Percentiles rank a stretch among this genome's conserved stretches.
Evolutionary conservation across 2,797 vertebrate species (phyloP).

Genomic region (Schizopygopsis malacanthus): DNA sequence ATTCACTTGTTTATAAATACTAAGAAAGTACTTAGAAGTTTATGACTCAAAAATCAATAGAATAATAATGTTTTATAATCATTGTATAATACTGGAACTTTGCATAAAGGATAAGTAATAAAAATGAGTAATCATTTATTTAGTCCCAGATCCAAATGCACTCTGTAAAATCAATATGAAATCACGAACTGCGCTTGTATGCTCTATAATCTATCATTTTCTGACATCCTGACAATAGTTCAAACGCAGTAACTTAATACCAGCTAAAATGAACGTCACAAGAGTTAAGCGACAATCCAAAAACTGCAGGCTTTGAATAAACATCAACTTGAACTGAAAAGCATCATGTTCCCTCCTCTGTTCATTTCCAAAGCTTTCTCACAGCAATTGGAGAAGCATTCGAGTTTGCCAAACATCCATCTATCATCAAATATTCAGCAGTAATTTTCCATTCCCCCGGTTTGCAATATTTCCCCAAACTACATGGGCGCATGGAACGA

Average conservation of each 20-base stretch:
- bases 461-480: constrained; percentile 34
- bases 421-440: constrained; percentile 38
- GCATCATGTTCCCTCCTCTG: background rate
- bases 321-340: background rate
- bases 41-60: background rate
- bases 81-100: background rate
- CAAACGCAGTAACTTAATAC: background rate
- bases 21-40: background rate
- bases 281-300: background rate
- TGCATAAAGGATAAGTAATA: background rate
- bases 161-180: background rate
- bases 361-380: background rate
- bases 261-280: background rate
- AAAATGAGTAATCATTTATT: background rate
- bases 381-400: constrained; percentile 9
- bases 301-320: background rate
- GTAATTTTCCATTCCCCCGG: constrained; percentile 49
- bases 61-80: background rate
- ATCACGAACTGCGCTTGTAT: background rate
- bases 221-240: background rate
- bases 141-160: background rate
- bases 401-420: constrained; percentile 24
- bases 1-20: background rate
- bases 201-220: background rate
- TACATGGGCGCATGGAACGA: constrained; percentile 13